Conservation (phyloP, 2,797 vertebrate species). For the Ctenochaetus hawaiiensis region DNA sequence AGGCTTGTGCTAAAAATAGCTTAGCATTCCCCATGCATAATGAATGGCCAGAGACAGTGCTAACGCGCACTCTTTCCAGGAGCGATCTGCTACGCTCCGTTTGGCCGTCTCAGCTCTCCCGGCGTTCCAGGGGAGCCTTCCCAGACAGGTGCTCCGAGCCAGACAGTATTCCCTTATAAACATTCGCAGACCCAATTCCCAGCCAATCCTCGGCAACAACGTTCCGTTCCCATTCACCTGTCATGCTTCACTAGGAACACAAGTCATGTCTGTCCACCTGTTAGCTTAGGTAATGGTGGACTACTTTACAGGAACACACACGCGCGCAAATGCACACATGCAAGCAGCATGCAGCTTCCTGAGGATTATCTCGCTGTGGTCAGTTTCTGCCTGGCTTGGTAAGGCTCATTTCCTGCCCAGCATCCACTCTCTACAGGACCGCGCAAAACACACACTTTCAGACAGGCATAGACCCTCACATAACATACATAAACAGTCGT, state of each 20-base stretch:
- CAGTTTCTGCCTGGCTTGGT: constrained; percentile 83
- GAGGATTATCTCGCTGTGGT: constrained; percentile 80
- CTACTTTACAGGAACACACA: constrained; percentile 59
- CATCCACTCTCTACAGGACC: constrained; percentile 78
- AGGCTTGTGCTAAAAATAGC: constrained; percentile 80
- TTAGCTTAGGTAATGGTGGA: constrained; percentile 82
- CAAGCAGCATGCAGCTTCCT: constrained; percentile 78
- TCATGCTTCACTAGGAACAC: constrained; percentile 78
- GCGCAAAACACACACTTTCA: constrained; percentile 53
- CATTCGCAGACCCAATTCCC: constrained; percentile 76
- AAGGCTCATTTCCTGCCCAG: constrained; percentile 85
- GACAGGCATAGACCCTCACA: constrained; percentile 24
- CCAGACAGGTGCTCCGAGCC: constrained; percentile 85
- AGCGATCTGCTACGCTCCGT: constrained; percentile 81
- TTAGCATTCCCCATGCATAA: constrained; percentile 84
- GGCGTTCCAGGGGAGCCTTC: constrained; percentile 68
- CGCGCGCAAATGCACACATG: constrained; percentile 31
- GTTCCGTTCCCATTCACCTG: constrained; percentile 77
- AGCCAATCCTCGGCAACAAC: constrained; percentile 71
- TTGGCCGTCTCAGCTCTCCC: constrained; percentile 77
- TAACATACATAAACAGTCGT: constrained; percentile 62
- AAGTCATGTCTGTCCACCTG: constrained; percentile 83
- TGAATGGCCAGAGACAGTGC: constrained; percentile 81
- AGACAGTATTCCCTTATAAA: constrained; percentile 83
- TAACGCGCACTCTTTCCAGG: constrained; percentile 82